Evolutionary conservation across 1,140 invertebrate genomes (phyloP), one percentile per base, ranked within the genome.

Genomic region (Venustaconcha ellipsiformis): DNA sequence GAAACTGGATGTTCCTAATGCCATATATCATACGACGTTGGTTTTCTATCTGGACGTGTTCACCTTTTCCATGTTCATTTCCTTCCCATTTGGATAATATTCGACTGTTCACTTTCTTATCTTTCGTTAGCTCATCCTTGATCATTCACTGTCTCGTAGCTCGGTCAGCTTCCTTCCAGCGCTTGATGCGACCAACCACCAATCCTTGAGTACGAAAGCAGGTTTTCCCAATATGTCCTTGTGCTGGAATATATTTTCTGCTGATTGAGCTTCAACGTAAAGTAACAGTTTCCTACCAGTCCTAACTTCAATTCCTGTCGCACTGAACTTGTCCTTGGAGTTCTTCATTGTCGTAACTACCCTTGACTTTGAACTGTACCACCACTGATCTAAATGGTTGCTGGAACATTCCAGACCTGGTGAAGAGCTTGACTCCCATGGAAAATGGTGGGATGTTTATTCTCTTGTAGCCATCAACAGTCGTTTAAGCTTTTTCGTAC

Each of bases 221-320:
- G 37, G 57, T 58, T 70, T 58, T 56, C 68, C 14, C 37, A 70
- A 57, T 20, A 58, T 70, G 57, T 57, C 55, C 55, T 71, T 71
- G 11, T 71, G 69, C 15, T 58, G 57, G 20, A 67, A 30, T 26
- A 17, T 26, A 37, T 37, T 67, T 30, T 63, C 62, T 20, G 62
- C 62, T 63, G 20, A 13, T 30, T 20, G n/a, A 20, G 37, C 65
- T 30, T 30, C 67, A 18, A 18, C 15, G 57, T 15, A 20, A 20
- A 55, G 4, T 18, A 15, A 60, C 58, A 57, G 59, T 14, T 71
- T 71, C 59, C 58, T 71, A 12, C 69, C 69, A 15, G 69, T 71
- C 58, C 69, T 57, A 11, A 56, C 23, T 56, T 71, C 18, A 26
- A 71, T 57, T 1, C 69, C 69, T 60, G 69, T 57, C 30, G n/a